A percentile compares a stretch with the other conserved stretches of the same genome.
phyloP scores from a whole-genome alignment of 2,797 vertebrate species.

The Rhynchonycteris naso region DNA sequence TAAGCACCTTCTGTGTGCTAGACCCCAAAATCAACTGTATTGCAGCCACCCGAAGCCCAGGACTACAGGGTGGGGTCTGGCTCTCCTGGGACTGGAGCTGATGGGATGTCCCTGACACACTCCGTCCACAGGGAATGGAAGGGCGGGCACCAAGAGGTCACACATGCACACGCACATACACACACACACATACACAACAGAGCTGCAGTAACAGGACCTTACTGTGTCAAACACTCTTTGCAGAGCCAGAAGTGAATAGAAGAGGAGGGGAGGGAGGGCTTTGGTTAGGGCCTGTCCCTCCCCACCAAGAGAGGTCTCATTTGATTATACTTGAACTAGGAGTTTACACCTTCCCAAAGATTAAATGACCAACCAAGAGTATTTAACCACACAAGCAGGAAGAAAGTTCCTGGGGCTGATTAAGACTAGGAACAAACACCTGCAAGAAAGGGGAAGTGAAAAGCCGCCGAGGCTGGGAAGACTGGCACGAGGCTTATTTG shows the following conservation, averaged over 20 bases:
- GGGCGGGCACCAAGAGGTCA: not conserved
- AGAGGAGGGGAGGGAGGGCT: too few relatives aligned
- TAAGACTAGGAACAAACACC: not conserved
- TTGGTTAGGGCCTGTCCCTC: not conserved
- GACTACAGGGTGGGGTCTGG: not conserved
- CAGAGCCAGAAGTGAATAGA: not conserved
- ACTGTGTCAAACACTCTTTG: not conserved
- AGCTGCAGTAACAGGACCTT: not conserved
- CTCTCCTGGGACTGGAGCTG: not conserved
- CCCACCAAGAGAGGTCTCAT: not conserved
- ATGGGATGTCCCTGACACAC: not conserved
- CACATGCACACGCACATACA: rapidly evolving
- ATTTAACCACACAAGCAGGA: not conserved
- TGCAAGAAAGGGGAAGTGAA: not conserved
- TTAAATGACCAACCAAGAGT: not conserved
- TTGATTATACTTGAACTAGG: not conserved
- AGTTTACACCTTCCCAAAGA: not conserved
- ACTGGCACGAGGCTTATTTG: rapidly evolving
- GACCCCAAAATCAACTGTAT: not conserved
- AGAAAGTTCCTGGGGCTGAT: not conserved
- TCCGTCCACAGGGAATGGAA: not conserved
- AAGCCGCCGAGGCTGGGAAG: not conserved
- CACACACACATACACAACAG: too few relatives aligned
- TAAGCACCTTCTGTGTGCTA: not conserved
- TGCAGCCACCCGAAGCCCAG: not conserved